These are phyloP conservation scores for Phymanthus crucifer DNA, from an alignment of 92 coral and sea anemone genomes.

Conservation along the genomic window DNA sequence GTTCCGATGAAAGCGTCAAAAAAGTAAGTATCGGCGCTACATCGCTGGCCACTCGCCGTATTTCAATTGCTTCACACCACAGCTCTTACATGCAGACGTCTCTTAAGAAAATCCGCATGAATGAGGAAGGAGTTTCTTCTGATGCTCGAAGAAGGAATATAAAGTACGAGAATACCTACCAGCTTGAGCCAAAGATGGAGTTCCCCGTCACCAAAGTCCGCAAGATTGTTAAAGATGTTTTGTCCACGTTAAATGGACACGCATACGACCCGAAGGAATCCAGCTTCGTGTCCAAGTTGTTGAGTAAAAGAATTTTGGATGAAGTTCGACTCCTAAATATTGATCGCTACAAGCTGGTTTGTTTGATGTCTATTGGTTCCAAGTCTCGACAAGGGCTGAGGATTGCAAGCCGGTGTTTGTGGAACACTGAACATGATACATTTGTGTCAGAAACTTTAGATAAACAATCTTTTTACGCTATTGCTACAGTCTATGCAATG, in stretches of 20 bases:
- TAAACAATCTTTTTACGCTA: conserved; percentile 61
- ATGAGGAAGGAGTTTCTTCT: conserved; percentile 22
- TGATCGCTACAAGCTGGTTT: conserved; percentile 77
- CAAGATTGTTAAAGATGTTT: conserved; percentile 54
- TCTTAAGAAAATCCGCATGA: not conserved
- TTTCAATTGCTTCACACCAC: conserved; percentile 30
- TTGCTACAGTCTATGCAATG: conserved; percentile 83
- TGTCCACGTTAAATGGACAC: conserved; percentile 45
- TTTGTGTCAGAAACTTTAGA: conserved; percentile 76
- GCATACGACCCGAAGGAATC: conserved; percentile 47
- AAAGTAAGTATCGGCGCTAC: conserved; percentile 32
- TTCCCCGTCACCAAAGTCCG: conserved; percentile 72
- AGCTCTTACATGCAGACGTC: conserved; percentile 6
- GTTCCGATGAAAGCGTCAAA: conserved; percentile 37
- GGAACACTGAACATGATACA: conserved; percentile 82
- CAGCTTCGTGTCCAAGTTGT: conserved; percentile 62
- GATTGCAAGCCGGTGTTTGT: conserved; percentile 88
- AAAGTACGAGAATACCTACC: conserved; percentile 77
- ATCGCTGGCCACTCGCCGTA: conserved; percentile 11
- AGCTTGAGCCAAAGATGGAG: conserved; percentile 68
- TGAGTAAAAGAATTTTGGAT: conserved; percentile 75
- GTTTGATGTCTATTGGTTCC: conserved; percentile 75
- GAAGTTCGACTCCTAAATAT: conserved; percentile 67
- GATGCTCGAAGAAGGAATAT: conserved; percentile 24
- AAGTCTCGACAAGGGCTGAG: conserved; percentile 56